Base-by-base conservation (phyloP, 2,888 invertebrate species). In the Mythimna impura region DNA sequence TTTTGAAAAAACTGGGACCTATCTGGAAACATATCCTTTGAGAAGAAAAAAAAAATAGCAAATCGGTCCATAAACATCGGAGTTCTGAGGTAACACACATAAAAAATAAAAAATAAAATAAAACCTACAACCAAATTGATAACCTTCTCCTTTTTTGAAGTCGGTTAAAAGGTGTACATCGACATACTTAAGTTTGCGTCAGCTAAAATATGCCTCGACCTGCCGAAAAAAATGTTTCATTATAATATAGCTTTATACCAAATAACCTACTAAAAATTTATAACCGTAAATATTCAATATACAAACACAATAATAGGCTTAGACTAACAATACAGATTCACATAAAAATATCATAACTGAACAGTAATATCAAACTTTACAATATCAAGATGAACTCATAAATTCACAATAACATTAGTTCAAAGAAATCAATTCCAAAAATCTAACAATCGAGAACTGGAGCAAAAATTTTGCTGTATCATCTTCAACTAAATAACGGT, bases 401-500 rank as follows among this genome's bases (percentile, higher is more conserved):
- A 68, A 81, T 76, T 54, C 54, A 64, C 71, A 73, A 78, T 75
- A 80, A 81, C 73, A 83, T 84, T 84, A 82, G 73, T 78, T 78
- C 70, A 88, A 78, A 87, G 85, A 88, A 89, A 90, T 92, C 90
- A 89, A 91, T 90, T 89, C 87, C 81, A 82, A 90, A 93, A 91
- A 92, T 90, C 88, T 86, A 87, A 91, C 92, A 93, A 92, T 90
- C 82, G 81, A 82, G 86, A 94, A 93, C 90, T 92, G 89, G 92
- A 91, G 87, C 92, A 89, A 90, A 91, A 83, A 90, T 91, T 0
- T 91, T 90, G 89, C 89, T 86, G 89, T 91, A 91, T 93, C 93
- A 91, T 83, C 88, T 81, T 81, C 73, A 75, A 54, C 65, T 20
- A 10, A 55, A 52, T 93, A 92, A 91, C 92, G 91, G 93, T 88